Base-by-base conservation (phyloP, 1,140 invertebrate species). In the Lepidotrigona ventralis region DNA sequence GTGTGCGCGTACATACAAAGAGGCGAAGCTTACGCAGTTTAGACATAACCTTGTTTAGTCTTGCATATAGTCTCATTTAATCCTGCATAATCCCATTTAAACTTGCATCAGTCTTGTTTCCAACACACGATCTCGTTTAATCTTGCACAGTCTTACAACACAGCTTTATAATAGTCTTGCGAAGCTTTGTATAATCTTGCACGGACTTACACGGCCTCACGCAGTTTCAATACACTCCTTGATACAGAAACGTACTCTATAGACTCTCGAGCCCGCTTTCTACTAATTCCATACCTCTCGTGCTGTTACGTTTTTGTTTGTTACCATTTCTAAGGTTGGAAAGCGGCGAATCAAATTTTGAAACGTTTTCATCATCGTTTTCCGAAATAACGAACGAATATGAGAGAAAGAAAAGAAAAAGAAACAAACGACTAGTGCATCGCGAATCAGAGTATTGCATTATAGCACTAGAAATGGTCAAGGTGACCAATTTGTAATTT, bases 41-140 rank as follows among this genome's bases (percentile, higher is more conserved):
- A 58, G 54, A 74, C 54, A n/a, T 29, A 29, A 58, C 54, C 54
- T 58, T 74, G 54, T 74, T 74, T 58, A 74, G 72, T n/a, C 54
- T 58, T 58, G 15, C 29, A 53, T 39, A 58, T 29, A 74, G 53
- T 21, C 54, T 56, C 54, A 23, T 74, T 74, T 74, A 74, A 74
- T 74, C 72, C 53, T 6, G 12, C 19, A 29, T 58, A 58, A 74
- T 74, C 53, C 72, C 26, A 58, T 58, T 74, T 58, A 74, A 74
- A 58, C 29, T 56, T 74, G 72, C 29, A 58, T 74, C 54, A 33
- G 72, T 74, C 72, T 74, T 58, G 53, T 33, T 58, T 39, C 53
- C 53, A 74, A 33, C 72, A 39, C 72, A 54, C 29, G 56, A 58
- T 74, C 72, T 74, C 54, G 29, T 39, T 74, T 74, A 74, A 58